Evolutionary conservation across 2,113 vertebrate species (phyloP).

Genomic region (Oxyruncus cristatus): DNA sequence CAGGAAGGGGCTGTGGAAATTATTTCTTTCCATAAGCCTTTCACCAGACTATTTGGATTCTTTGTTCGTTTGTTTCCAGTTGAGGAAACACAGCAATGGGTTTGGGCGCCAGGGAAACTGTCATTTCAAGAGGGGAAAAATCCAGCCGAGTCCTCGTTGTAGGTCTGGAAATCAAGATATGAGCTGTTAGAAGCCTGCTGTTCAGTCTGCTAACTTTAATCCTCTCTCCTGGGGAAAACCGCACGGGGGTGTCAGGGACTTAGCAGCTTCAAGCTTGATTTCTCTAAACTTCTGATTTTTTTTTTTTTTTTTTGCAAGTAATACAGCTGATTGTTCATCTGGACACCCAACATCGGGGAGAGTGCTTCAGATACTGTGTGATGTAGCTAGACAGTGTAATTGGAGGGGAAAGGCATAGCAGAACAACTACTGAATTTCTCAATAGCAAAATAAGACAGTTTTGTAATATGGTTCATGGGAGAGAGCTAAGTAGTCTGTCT

Average conservation of each 20-base stretch:
- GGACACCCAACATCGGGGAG: accelerated
- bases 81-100: conserved; percentile 16
- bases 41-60: conserved; percentile 20
- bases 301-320: background rate
- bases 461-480: background rate
- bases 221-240: background rate
- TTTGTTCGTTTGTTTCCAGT: conserved; percentile 36
- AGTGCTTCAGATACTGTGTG: background rate
- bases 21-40: conserved; percentile 15
- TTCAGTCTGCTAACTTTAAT: background rate
- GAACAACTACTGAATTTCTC: background rate
- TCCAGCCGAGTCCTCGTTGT: background rate
- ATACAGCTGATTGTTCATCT: background rate
- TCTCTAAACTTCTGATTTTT: background rate
- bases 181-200: background rate
- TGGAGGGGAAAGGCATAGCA: background rate
- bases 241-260: background rate
- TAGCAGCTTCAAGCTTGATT: background rate
- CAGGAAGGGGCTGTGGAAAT: conserved; percentile 13
- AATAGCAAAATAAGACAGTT: background rate
- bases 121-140: background rate
- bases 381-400: background rate
- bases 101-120: conserved; percentile 14
- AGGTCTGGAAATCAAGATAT: background rate
- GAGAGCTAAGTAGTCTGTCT: background rate